Evolutionary conservation across 2,888 invertebrate genomes (phyloP).

Genomic region (Julus scandinavius): DNA sequence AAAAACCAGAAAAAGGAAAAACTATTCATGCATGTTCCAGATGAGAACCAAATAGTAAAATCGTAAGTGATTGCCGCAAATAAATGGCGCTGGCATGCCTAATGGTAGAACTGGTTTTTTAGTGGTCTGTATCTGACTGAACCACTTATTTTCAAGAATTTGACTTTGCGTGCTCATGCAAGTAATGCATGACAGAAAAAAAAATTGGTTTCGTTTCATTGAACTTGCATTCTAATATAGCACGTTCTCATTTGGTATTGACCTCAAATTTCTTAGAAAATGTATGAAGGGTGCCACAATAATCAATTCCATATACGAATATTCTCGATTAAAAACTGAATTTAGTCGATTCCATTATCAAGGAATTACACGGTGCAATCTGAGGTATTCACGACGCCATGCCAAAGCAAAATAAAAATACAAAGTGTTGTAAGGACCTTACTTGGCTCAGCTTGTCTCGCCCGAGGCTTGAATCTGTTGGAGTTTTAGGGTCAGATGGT

Average conservation of each 20-base stretch:
- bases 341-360: background rate
- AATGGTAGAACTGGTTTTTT: slow-evolving; percentile 17
- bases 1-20: background rate
- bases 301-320: background rate
- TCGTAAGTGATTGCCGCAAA: slow-evolving; percentile 23
- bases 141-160: slow-evolving; percentile 43
- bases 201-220: slow-evolving; percentile 40
- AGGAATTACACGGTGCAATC: background rate
- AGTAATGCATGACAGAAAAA: background rate
- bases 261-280: slow-evolving; percentile 26
- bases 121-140: slow-evolving; percentile 21
- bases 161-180: slow-evolving; percentile 46
- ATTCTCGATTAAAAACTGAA: background rate
- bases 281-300: background rate
- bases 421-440: too few relatives aligned
- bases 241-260: background rate
- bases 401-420: too few relatives aligned
- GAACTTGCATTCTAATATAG: slow-evolving; percentile 28
- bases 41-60: slow-evolving; percentile 21
- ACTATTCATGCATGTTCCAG: background rate
- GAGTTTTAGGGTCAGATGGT: too few relatives aligned
- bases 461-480: too few relatives aligned
- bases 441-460: too few relatives aligned
- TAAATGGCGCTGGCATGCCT: background rate
- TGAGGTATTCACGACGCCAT: background rate